Evolutionary conservation across 2,113 vertebrate genomes (phyloP), one percentile per base, ranked within the genome.

Genomic region (Ophiodon elongatus): DNA sequence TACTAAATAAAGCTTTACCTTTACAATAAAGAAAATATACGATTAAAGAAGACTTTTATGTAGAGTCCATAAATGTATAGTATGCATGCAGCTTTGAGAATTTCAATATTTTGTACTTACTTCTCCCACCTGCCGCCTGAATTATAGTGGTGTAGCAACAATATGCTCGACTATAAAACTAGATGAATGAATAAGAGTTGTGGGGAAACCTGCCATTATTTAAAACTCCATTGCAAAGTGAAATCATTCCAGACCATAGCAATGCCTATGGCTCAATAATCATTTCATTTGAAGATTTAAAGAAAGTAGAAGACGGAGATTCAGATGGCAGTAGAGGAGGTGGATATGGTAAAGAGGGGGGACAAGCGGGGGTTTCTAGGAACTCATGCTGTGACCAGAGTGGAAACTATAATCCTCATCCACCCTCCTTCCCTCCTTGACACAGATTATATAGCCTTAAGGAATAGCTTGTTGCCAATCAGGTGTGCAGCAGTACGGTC

Each of bases 361-460:
- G 67, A 73, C 8, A 0, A 35, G 31, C 62, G 29, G 31, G 25
- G 21, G 35, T 37, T 27, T 62, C 50, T 59, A 13, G 77, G 76
- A 43, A 54, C 52, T n/a, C 52, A 5, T n/a, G 27, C 57, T 68
- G 63, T 13, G 63, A 83, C 63, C 65, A 60, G 64, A 83, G 68
- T 59, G 89, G 91, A 91, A 89, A 91, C 80, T 90, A 52, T 89
- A 91, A 92, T 92, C 91, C 87, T 85, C 52, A 73, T 78, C 75
- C 67, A 65, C 33, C 45, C 82, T 87, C 75, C 43, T 39, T 84
- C n/a, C 17, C 79, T 73, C 74, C 8, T 25, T 56, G 73, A 84
- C 76, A 87, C 85, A 89, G 86, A 91, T 90, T 91, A 87, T n/a
- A n/a, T n/a, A n/a, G n/a, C n/a, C n/a, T n/a, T n/a, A n/a, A n/a